phyloP scores from a whole-genome alignment of 2,888 invertebrate species.

The Erebia aethiops region DNA sequence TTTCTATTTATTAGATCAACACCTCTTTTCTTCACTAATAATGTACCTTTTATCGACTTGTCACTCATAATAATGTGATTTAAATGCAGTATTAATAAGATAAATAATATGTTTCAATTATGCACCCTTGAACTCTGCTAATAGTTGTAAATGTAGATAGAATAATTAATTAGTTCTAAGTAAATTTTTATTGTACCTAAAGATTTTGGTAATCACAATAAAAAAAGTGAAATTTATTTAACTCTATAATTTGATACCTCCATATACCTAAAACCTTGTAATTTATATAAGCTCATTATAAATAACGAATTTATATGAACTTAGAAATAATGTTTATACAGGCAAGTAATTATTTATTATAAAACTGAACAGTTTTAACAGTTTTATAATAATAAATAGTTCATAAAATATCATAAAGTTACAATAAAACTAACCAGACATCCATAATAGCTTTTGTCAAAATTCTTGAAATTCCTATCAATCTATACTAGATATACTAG shows the following conservation, averaged over 20 bases:
- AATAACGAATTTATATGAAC: too few relatives aligned
- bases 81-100: conserved; percentile 8
- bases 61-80: background rate
- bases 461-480: too few relatives aligned
- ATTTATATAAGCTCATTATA: too few relatives aligned
- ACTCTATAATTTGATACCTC: conserved; percentile 19
- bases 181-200: conserved; percentile 63
- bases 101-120: conserved; percentile 45
- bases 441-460: too few relatives aligned
- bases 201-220: conserved; percentile 62
- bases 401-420: too few relatives aligned
- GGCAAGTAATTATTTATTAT: too few relatives aligned
- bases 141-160: conserved; percentile 49
- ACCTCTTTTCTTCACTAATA: conserved; percentile 8
- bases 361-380: too few relatives aligned
- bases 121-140: conserved; percentile 24
- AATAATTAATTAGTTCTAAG: conserved; percentile 67
- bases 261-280: background rate
- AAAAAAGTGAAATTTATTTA: conserved; percentile 44
- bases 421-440: too few relatives aligned
- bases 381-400: too few relatives aligned
- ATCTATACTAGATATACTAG: too few relatives aligned
- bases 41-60: background rate
- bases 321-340: too few relatives aligned
- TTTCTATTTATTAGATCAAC: conserved; percentile 13